These are phyloP conservation scores for Neosalanx taihuensis DNA, from an alignment of 2,797 vertebrate species.

Conservation along the genomic window DNA sequence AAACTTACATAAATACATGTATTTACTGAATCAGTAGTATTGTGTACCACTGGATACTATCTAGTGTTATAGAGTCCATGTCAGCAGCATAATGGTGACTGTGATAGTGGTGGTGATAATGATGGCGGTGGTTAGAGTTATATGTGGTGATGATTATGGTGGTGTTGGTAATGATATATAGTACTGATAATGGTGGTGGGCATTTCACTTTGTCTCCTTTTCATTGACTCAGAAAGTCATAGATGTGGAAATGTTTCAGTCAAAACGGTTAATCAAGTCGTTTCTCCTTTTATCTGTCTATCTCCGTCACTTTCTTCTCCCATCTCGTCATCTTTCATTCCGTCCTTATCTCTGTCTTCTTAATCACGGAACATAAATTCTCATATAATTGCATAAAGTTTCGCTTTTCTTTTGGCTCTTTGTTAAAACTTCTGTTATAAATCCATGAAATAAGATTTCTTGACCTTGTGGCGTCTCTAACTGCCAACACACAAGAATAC, in stretches of 20 bases:
- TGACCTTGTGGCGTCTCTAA: slow-evolving; percentile 41
- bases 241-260: slow-evolving; percentile 45
- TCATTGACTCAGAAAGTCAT: slow-evolving; percentile 44
- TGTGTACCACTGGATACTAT: too few species aligned
- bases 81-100: not conserved
- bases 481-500: slow-evolving; percentile 39
- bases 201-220: slow-evolving; percentile 43
- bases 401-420: slow-evolving; percentile 41
- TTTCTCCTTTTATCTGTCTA: slow-evolving; percentile 51
- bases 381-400: slow-evolving; percentile 43
- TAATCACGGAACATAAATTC: slow-evolving; percentile 59
- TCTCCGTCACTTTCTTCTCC: slow-evolving; percentile 42
- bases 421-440: slow-evolving; percentile 52
- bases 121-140: not conserved
- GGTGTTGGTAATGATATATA: slow-evolving; percentile 12
- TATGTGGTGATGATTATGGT: not conserved
- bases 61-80: not conserved
- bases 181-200: not conserved
- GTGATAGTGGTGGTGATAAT: slow-evolving; percentile 11
- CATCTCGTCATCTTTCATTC: slow-evolving; percentile 51
- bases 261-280: slow-evolving; percentile 53
- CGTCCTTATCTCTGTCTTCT: slow-evolving; percentile 50
- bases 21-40: too few species aligned
- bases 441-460: slow-evolving; percentile 37
- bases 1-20: too few species aligned